phyloP scores from a whole-genome alignment of 2,888 invertebrate species.

The Scaptomyza caliginosa region DNA sequence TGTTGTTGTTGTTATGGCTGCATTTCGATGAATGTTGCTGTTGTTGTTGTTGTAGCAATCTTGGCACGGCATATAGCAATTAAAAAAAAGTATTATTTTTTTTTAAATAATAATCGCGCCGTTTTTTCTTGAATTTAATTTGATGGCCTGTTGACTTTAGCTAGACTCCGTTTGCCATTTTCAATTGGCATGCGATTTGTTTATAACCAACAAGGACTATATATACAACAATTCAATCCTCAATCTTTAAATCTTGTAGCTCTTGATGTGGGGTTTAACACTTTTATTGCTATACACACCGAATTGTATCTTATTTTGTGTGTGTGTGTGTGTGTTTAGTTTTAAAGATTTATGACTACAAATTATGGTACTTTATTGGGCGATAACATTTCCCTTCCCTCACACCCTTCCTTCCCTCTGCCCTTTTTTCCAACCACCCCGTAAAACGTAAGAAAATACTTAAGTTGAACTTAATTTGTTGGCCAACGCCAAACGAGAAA shows the following conservation, averaged over 20 bases:
- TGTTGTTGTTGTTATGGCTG: slow-evolving; percentile 40
- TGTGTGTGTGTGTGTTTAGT: slow-evolving; percentile 55
- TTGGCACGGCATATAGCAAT: slow-evolving; percentile 70
- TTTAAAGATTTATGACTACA: slow-evolving; percentile 78
- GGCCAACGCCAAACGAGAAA: slow-evolving; percentile 48
- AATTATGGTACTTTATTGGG: slow-evolving; percentile 78
- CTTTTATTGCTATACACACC: no score
- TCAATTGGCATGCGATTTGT: slow-evolving; percentile 61
- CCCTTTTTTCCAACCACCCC: no score
- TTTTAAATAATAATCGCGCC: slow-evolving; percentile 69
- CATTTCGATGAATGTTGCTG: slow-evolving; percentile 42
- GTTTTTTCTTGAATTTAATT: slow-evolving; percentile 76
- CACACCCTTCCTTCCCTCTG: no score
- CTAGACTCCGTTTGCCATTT: slow-evolving; percentile 39
- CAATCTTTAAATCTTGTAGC: background rate
- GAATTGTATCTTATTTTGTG: slow-evolving; percentile 66
- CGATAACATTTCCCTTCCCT: slow-evolving; percentile 78
- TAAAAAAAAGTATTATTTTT: slow-evolving; percentile 58
- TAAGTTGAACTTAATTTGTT: slow-evolving; percentile 71
- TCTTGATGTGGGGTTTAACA: no score
- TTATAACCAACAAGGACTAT: background rate
- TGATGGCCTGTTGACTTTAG: slow-evolving; percentile 54
- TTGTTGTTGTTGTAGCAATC: slow-evolving; percentile 55
- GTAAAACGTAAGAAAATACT: slow-evolving; percentile 42
- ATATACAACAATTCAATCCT: background rate